Conservation (phyloP, 2,113 vertebrate species). For the Marmota monax region DNA sequence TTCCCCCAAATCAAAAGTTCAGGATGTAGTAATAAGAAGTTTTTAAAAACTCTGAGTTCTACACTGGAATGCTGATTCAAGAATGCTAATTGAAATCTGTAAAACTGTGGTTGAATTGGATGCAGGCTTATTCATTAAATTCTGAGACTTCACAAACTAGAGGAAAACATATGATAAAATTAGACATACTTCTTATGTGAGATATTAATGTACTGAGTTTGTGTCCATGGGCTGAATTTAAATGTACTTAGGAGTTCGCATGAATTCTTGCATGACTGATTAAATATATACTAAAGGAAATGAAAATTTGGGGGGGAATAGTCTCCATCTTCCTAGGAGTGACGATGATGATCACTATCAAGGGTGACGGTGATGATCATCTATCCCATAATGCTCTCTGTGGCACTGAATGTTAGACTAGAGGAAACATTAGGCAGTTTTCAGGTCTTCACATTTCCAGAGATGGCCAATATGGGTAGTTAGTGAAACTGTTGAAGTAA, state of each 20-base stretch:
- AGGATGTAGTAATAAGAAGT: background rate
- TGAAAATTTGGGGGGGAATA: background rate
- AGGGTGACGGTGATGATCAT: background rate
- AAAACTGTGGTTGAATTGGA: constrained; percentile 36
- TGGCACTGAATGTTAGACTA: background rate
- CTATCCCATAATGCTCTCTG: background rate
- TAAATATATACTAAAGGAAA: constrained; percentile 19
- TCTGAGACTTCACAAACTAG: constrained; percentile 41
- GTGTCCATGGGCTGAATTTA: background rate
- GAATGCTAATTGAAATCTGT: constrained; percentile 6
- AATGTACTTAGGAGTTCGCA: constrained; percentile 1
- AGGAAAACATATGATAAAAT: constrained; percentile 14
- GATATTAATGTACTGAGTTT: background rate
- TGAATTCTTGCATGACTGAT: constrained; percentile 25
- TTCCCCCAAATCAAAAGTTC: constrained; percentile 45
- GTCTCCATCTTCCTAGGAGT: background rate
- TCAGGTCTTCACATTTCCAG: constrained; percentile 41
- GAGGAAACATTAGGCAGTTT: constrained; percentile 4
- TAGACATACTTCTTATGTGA: constrained; percentile 4
- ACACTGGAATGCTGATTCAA: constrained; percentile 21
- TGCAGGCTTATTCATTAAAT: constrained; percentile 59
- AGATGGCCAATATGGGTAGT: background rate
- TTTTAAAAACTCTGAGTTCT: background rate
- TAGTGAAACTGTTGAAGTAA: constrained; percentile 41
- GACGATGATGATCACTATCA: background rate